A percentile compares a stretch with the other conserved stretches of the same genome.
phyloP scores from a whole-genome alignment of 2,888 invertebrate genomes.

The Lycocerus yunnanus region DNA sequence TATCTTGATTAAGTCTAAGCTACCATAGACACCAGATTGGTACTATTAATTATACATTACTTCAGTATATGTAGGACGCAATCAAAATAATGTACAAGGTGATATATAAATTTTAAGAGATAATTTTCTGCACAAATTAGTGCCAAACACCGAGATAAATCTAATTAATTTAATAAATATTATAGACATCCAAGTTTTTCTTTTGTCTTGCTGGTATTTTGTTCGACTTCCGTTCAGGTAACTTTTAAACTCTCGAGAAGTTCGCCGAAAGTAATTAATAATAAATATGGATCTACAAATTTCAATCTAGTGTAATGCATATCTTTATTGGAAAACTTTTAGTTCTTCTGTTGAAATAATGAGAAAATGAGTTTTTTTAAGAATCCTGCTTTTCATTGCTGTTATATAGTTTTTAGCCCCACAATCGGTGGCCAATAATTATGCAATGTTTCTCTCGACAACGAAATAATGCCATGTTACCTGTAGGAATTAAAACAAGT shows the following conservation, averaged over 20 bases:
- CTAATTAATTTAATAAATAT: neutral
- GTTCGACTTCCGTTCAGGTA: neutral
- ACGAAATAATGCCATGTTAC: no score
- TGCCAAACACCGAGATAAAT: neutral
- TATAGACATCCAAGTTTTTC: neutral
- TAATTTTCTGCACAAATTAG: neutral
- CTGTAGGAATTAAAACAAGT: no score
- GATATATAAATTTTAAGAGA: neutral
- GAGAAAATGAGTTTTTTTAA: no score
- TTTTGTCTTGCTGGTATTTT: neutral
- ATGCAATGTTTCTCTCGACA: no score
- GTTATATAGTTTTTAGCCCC: no score
- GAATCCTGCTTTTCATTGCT: no score
- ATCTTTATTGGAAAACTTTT: no score
- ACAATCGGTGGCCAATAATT: no score
- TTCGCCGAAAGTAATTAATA: no score
- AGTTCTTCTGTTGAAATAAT: no score
- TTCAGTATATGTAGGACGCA: neutral
- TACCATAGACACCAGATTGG: constrained; percentile 1
- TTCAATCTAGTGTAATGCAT: no score
- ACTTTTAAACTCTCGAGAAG: neutral
- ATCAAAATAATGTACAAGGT: constrained; percentile 1
- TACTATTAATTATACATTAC: constrained; percentile 1
- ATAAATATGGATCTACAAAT: no score
- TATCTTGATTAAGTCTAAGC: constrained; percentile 17